Percentiles rank a stretch among this genome's conserved stretches.
These are phyloP conservation scores for Dicranocentrus wangi DNA, from an alignment of 2,888 invertebrate species.

Conservation along the genomic window DNA sequence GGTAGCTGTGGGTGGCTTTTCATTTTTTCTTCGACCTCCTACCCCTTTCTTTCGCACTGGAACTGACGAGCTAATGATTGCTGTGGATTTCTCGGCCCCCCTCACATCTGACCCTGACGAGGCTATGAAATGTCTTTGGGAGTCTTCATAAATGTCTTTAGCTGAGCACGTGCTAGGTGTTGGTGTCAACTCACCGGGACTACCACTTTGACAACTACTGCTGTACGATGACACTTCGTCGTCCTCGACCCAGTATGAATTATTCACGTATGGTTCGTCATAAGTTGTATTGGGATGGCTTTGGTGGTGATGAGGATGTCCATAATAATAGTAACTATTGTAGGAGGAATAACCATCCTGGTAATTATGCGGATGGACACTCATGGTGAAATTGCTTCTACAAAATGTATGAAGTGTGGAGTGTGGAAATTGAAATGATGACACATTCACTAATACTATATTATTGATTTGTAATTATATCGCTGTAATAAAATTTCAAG, in stretches of 20 bases:
- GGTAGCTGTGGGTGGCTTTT: constrained; percentile 70
- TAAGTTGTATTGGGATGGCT: constrained; percentile 18
- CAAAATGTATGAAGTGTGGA: too few relatives aligned
- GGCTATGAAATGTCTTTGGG: constrained; percentile 41
- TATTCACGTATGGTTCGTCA: constrained; percentile 42
- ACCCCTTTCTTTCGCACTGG: constrained; percentile 68
- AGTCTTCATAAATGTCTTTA: constrained; percentile 55
- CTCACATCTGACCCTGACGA: constrained; percentile 7
- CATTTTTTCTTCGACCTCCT: constrained; percentile 72
- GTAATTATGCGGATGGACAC: constrained; percentile 52
- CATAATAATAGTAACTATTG: constrained; percentile 57
- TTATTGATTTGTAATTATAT: too few relatives aligned
- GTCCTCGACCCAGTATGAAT: constrained; percentile 68
- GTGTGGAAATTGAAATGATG: neutral
- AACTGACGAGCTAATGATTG: neutral
- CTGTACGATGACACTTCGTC: constrained; percentile 54
- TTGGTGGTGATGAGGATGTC: constrained; percentile 29
- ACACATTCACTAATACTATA: too few relatives aligned
- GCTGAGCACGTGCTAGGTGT: constrained; percentile 59
- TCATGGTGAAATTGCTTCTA: constrained; percentile 39
- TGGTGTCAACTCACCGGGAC: constrained; percentile 49
- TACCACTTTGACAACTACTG: constrained; percentile 52
- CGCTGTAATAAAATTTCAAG: too few relatives aligned
- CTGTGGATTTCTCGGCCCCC: neutral
- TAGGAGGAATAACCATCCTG: constrained; percentile 53